Conservation (phyloP, 2,888 invertebrate genomes). For the Acleris sparsana region DNA sequence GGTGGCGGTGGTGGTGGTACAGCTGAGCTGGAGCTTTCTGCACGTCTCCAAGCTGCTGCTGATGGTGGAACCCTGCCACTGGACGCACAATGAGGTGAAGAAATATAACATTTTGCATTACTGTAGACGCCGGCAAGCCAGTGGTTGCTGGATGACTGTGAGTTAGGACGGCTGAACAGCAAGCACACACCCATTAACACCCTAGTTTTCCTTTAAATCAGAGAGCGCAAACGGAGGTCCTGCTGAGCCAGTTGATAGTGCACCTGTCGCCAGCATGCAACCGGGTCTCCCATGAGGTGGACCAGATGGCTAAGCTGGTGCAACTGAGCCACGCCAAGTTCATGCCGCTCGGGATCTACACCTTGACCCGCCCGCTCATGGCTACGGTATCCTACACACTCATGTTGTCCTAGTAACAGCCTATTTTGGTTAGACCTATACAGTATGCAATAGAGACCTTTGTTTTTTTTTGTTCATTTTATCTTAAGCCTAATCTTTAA, state of each 20-base stretch:
- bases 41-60: constrained; percentile 63
- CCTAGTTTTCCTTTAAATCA: too few species aligned
- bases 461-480: too few species aligned
- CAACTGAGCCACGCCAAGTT: constrained; percentile 62
- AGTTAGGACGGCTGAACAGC: too few species aligned
- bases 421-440: too few species aligned
- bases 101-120: not conserved
- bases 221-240: constrained; percentile 21
- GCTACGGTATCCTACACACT: constrained; percentile 19
- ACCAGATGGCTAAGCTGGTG: constrained; percentile 65
- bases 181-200: too few species aligned
- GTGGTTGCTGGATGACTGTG: too few species aligned
- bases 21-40: constrained; percentile 64
- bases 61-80: constrained; percentile 74
- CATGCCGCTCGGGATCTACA: constrained; percentile 59
- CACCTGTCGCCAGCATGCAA: constrained; percentile 19
- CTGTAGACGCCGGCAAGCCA: too few species aligned
- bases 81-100: constrained; percentile 60
- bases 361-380: constrained; percentile 57
- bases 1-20: constrained; percentile 47
- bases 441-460: too few species aligned
- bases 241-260: constrained; percentile 16
- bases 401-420: not conserved
- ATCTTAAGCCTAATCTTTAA: not conserved
- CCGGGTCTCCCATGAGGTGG: constrained; percentile 42